Evolutionary conservation across 1,140 invertebrate species (phyloP).

Genomic region (Drosophila athabasca): DNA sequence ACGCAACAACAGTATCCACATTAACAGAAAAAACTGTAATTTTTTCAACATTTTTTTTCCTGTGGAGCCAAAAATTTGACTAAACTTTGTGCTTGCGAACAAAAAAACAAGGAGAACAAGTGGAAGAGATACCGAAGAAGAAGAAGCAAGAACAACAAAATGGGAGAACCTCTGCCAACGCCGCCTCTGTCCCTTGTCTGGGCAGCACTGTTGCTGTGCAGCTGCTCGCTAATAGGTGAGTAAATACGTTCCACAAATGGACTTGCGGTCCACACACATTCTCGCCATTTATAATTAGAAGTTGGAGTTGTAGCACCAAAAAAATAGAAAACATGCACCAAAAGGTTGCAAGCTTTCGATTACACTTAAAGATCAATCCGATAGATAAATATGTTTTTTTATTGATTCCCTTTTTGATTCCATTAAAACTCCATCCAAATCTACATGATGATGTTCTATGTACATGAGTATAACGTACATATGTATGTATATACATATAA

Average conservation of each 20-base stretch:
- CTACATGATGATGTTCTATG: too few relatives aligned
- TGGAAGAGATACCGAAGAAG: too few relatives aligned
- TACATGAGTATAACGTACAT: too few relatives aligned
- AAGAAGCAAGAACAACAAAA: slow-evolving; percentile 43
- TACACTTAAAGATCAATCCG: too few relatives aligned
- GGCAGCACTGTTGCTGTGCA: slow-evolving; percentile 53
- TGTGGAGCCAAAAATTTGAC: slow-evolving; percentile 20
- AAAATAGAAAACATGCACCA: neutral
- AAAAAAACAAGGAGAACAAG: slow-evolving; percentile 9
- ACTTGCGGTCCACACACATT: neutral
- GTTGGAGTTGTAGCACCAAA: too few relatives aligned
- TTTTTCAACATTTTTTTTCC: slow-evolving; percentile 55
- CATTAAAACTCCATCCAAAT: too few relatives aligned
- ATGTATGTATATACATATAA: too few relatives aligned
- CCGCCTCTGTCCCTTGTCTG: slow-evolving; percentile 47
- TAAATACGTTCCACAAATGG: slow-evolving; percentile 8
- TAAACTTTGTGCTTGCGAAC: slow-evolving; percentile 8
- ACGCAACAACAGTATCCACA: slow-evolving; percentile 6
- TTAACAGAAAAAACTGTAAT: slow-evolving; percentile 14
- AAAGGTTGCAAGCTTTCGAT: too few relatives aligned
- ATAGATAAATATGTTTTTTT: too few relatives aligned
- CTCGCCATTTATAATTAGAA: slow-evolving; percentile 65
- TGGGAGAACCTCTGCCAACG: slow-evolving; percentile 60
- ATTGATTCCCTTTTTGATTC: too few relatives aligned
- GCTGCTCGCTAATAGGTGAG: slow-evolving; percentile 74